Evolutionary conservation across 1,140 invertebrate species (phyloP), one percentile per base, ranked within the genome.

Genomic region (Drosophila watanabei): DNA sequence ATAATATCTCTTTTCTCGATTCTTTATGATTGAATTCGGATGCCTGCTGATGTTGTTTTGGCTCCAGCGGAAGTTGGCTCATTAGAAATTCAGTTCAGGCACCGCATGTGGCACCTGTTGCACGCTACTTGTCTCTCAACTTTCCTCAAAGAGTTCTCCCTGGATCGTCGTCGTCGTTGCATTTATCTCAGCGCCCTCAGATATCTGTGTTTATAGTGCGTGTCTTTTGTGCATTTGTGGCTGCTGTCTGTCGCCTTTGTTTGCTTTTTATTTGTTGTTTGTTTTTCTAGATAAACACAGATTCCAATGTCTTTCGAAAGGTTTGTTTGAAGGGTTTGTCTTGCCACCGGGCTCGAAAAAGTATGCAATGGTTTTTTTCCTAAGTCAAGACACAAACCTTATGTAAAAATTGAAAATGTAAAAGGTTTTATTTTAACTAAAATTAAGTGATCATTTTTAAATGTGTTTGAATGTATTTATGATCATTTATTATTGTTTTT

Each of bases 71-170:
- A 88, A 88, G 81, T 88, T 60, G 68, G 69, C 57, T 89, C 85
- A 88, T 88, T 89, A 89, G 61, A 77, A 63, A 88, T 88, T 84
- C 84, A 64, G 54, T 57, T 56, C 84, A 84, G 62, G 84, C 61
- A 8, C 28, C 49, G 57, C 63, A 64, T 66, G 75, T 49, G 66
- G 68, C 76, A 75, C 70, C 64, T 79, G 75, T 68, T 63, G 54
- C 61, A 68, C 43, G 37, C 61, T 57, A 79, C 68, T 49, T 59
- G 65, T 58, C 37, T 28, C 48, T 20, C 39, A 5, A 24, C 54
- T 49, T 64, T 68, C 10, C 24, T 35, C 30, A 52, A 54, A 37
- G 48, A 59, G 75, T 59, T 57, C 20, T 39, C 54, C n/a, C n/a
- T n/a, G n/a, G n/a, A n/a, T n/a, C n/a, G n/a, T n/a, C n/a, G n/a